These are phyloP conservation scores for Metalampra italica DNA, from an alignment of 2,888 invertebrate species.

Conservation along the genomic window DNA sequence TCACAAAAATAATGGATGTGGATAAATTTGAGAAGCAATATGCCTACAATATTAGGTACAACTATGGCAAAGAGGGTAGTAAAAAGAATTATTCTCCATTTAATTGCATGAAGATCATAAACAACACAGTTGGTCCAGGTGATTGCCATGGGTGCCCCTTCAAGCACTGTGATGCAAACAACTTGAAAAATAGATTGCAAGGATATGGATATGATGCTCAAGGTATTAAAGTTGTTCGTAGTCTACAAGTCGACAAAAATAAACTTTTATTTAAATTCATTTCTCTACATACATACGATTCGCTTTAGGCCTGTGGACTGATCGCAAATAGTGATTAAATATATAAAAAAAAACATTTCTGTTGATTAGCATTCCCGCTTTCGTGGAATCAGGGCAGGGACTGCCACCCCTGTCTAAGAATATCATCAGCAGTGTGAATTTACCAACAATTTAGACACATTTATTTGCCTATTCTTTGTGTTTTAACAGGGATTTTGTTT, in stretches of 20 bases:
- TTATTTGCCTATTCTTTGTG: too few species aligned
- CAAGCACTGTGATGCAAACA: constrained; percentile 85
- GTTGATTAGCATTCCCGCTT: too few species aligned
- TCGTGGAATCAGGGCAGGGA: too few species aligned
- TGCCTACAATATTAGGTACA: constrained; percentile 93
- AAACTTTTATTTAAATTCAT: too few species aligned
- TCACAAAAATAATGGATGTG: constrained; percentile 89
- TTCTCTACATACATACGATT: too few species aligned
- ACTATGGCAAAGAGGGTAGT: constrained; percentile 97
- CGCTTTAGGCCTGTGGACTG: too few species aligned
- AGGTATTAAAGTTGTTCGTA: constrained; percentile 54
- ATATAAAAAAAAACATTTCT: too few species aligned
- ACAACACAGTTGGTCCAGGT: constrained; percentile 83
- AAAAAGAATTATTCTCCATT: constrained; percentile 93
- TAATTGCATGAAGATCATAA: constrained; percentile 95
- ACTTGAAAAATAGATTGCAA: constrained; percentile 85
- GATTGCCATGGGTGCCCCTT: constrained; percentile 97
- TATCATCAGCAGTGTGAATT: too few species aligned
- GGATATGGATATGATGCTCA: constrained; percentile 81
- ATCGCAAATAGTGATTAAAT: too few species aligned
- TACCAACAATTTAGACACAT: too few species aligned
- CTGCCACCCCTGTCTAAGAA: too few species aligned
- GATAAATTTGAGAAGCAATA: constrained; percentile 96
- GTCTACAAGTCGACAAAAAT: background rate
- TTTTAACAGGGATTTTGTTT: constrained; percentile 3